These are phyloP conservation scores for Bos taurus DNA, from an alignment of 2,113 vertebrate species.

Conservation along the genomic window ARS-UCD2.0 NC_037340.1:56528501-56529000, in stretches of 20 bases:
- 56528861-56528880: constrained; percentile 28
- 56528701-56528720: not conserved
- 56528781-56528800: not conserved
- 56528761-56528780: not conserved
- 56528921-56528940: constrained; percentile 57
- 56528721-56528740: not conserved
- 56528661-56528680: not conserved
- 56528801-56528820: constrained; percentile 55
- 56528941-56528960: constrained; percentile 68
- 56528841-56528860: constrained; percentile 46
- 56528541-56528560: not conserved
- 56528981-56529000: constrained; percentile 54
- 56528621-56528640: fast-evolving
- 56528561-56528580: not conserved
- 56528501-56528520: not conserved
- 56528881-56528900: constrained; percentile 2
- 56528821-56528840: constrained; percentile 37
- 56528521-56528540: not conserved
- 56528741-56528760: constrained; percentile 1
- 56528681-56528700: fast-evolving
- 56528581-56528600: fast-evolving
- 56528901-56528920: constrained; percentile 38
- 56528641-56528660: fast-evolving
- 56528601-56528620: fast-evolving
- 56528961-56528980: constrained; percentile 41